Evolutionary conservation across 2,888 invertebrate genomes (phyloP), one percentile per base, ranked within the genome.

Genomic region (Heliconius hortense): DNA sequence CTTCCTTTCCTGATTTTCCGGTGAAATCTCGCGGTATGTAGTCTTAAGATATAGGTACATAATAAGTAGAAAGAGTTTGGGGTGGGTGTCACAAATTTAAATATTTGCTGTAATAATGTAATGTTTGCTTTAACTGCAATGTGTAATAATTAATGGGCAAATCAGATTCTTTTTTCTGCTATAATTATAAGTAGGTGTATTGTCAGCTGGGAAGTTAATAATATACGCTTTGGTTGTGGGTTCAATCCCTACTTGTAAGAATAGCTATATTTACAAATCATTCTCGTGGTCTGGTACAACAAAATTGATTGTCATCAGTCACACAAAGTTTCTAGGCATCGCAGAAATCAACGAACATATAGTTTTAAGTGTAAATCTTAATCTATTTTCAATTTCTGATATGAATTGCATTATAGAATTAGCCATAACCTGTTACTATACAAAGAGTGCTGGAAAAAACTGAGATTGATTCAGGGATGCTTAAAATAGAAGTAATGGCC

Each of bases 401-500:
- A 35, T 13, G 5, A 66, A 5, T 39, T n/a, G 39, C 26, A 7
- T 26, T 24, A 13, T 24, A 66, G 4, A 7, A 66, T 4, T 64
- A 8, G 0, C 15, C 8, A 66, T 1, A 66, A 66, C 3, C 31
- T 31, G 63, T 64, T n/a, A 11, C 10, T 39, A 39, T 35, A 24
- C 1, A 13, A 64, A 35, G 35, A 35, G 64, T 7, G 39, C 35
- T 35, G 21, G 60, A 71, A 48, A 60, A 56, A 56, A 56, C 56
- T 7, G 2, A n/a, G n/a, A 39, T 62, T 31, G 71, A 60, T 71
- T 24, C 39, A 71, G 39, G 60, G 59, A 71, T 71, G 26, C 88
- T 87, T 81, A 85, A 91, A 93, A 92, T 92, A 93, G 90, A 88
- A 91, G 88, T 91, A 85, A 71, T 43, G 71, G 71, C 83, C 79